Percentiles rank a stretch among this genome's conserved stretches.
These are phyloP conservation scores for Nasonovia ribisnigri DNA, from an alignment of 2,888 invertebrate genomes.

Conservation along the genomic window DNA sequence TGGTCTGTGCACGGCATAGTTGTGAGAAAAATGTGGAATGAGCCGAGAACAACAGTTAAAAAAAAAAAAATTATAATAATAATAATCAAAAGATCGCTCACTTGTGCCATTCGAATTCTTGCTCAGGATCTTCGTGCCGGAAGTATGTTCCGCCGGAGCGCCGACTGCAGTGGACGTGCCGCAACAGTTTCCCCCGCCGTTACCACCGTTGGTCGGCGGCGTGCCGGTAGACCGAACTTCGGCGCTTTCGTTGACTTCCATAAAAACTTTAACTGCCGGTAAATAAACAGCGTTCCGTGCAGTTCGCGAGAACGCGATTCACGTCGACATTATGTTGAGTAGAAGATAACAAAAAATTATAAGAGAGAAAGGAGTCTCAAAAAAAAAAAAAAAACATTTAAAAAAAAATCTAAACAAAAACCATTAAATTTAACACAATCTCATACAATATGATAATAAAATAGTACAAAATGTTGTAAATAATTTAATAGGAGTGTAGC, in stretches of 20 bases:
- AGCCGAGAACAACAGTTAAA: not conserved
- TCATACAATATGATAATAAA: not conserved
- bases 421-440: not conserved
- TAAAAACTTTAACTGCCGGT: slow-evolving; percentile 23
- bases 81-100: slow-evolving; percentile 66
- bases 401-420: not conserved
- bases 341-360: not conserved
- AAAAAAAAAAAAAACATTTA: not conserved
- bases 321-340: not conserved
- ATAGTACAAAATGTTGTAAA: not conserved
- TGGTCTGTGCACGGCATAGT: not conserved
- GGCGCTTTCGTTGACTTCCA: slow-evolving; percentile 62
- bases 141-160: slow-evolving; percentile 49
- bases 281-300: not conserved
- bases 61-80: not conserved
- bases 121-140: slow-evolving; percentile 68
- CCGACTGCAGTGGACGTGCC: slow-evolving; percentile 32
- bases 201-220: slow-evolving; percentile 52
- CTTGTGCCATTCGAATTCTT: slow-evolving; percentile 69
- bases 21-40: not conserved
- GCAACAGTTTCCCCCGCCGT: slow-evolving; percentile 39
- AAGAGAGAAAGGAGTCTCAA: not conserved
- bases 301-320: not conserved
- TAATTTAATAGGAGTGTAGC: not conserved
- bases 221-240: slow-evolving; percentile 64